phyloP scores from a whole-genome alignment of 2,888 invertebrate genomes.

The Volucella zonaria region DNA sequence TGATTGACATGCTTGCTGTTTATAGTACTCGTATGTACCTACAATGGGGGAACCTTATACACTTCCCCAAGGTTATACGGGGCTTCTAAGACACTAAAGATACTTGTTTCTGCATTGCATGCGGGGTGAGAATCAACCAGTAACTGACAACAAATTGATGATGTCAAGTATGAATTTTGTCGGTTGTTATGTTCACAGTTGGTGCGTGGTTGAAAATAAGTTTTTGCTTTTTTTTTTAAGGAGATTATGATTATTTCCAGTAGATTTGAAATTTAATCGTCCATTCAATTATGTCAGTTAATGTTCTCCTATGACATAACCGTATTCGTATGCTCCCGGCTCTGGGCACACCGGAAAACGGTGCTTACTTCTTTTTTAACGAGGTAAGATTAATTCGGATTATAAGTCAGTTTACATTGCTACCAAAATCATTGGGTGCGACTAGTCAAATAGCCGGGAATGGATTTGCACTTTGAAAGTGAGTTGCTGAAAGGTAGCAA shows the following conservation, averaged over 20 bases:
- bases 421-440: conserved; percentile 13
- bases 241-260: conserved; percentile 58
- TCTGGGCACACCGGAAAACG: conserved; percentile 5
- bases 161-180: conserved; percentile 67
- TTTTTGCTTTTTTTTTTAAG: conserved; percentile 31
- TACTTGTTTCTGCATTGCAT: not conserved
- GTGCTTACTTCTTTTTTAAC: conserved; percentile 11
- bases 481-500: not conserved
- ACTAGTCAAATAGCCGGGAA: not conserved
- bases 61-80: conserved; percentile 49
- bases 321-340: not conserved
- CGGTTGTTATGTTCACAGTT: conserved; percentile 37
- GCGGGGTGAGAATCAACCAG: conserved; percentile 38
- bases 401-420: conserved; percentile 36
- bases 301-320: conserved; percentile 12
- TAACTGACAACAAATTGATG: conserved; percentile 56
- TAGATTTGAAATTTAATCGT: conserved; percentile 55
- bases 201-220: conserved; percentile 26
- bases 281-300: conserved; percentile 50
- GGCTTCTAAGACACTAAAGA: conserved; percentile 23
- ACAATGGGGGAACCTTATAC: conserved; percentile 17
- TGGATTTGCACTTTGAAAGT: not conserved
- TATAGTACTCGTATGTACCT: not conserved
- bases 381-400: conserved; percentile 29
- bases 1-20: conserved; percentile 25